Evolutionary conservation across 2,888 invertebrate species (phyloP), one percentile per base, ranked within the genome.

Genomic region (Yponomeuta malinellus): DNA sequence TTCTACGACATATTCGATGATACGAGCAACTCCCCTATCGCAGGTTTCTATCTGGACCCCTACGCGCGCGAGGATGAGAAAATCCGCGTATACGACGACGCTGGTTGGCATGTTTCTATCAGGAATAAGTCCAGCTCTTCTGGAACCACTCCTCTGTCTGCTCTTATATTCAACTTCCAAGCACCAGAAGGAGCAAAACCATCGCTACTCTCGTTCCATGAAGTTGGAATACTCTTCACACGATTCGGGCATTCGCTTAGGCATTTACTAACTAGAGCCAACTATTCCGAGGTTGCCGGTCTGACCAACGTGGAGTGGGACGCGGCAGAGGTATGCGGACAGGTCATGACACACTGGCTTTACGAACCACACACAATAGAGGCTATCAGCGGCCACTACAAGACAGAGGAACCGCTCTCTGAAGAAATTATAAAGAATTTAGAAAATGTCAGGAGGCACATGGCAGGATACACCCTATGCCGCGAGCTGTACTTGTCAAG

Each of bases 281-380:
- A 95, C 23, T 97, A 97, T 84, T 94, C 96, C 0, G 97, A 98
- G 83, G 94, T 98, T 0, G 95, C 97, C 2, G 98, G 98, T 0
- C 88, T 96, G 33, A 95, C 95, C 0, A 97, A 97, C 83, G 94
- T 98, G 0, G 99, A 99, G 90, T 98, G 98, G 97, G 99, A 99
- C 86, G 96, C 97, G 0, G 95, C 96, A 0, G 96, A 96, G 81
- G 94, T 98, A 0, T 95, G 96, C 73, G 95, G 97, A 0, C 93
- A 96, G 77, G 96, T 99, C 71, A 94, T 99, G 94, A 93, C 94
- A 0, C 95, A 96, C 81, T 97, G 97, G 95, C 86, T 97, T 9
- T 95, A 95, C 74, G 95, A 96, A 76, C 93, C 94, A 0, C 79
- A 89, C 33, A 92, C 93, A 2, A 83, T 94, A 52, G 90, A 93